These are phyloP conservation scores for Nipponacmea schrenckii DNA, from an alignment of 2,888 invertebrate species.

Conservation along the genomic window DNA sequence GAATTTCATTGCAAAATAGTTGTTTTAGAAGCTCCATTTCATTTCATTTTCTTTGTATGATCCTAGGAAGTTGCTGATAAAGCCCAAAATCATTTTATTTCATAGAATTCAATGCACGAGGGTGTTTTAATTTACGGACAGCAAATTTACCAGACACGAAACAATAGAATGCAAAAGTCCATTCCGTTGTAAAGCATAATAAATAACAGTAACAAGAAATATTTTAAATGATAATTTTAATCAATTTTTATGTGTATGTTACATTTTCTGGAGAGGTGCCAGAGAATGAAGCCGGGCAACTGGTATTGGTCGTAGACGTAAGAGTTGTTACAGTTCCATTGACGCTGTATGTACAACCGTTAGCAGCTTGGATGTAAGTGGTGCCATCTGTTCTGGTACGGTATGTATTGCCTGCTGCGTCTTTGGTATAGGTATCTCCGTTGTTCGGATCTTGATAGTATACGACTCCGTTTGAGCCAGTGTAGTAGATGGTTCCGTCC, in stretches of 20 bases:
- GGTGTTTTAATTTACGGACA: no score
- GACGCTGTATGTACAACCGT: constrained; percentile 3
- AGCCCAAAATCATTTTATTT: no score
- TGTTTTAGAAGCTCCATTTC: no score
- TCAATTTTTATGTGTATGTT: not conserved
- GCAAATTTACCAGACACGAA: no score
- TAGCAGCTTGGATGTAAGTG: not conserved
- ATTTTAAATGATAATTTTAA: no score
- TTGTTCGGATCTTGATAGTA: not conserved
- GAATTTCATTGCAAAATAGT: no score
- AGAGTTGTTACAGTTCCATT: not conserved
- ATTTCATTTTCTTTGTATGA: no score
- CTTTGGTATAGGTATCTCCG: not conserved
- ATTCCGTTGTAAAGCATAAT: no score
- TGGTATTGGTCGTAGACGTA: not conserved
- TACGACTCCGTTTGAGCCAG: not conserved
- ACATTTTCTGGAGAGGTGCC: not conserved
- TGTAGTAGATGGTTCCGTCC: not conserved
- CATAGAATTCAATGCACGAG: no score
- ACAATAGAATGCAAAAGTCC: no score
- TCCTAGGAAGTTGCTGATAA: no score
- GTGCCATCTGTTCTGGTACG: not conserved
- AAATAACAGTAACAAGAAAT: no score
- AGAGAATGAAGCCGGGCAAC: not conserved
- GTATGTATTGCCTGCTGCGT: not conserved